Conservation (phyloP, 2,797 vertebrate species). For the Manis javanica region DNA sequence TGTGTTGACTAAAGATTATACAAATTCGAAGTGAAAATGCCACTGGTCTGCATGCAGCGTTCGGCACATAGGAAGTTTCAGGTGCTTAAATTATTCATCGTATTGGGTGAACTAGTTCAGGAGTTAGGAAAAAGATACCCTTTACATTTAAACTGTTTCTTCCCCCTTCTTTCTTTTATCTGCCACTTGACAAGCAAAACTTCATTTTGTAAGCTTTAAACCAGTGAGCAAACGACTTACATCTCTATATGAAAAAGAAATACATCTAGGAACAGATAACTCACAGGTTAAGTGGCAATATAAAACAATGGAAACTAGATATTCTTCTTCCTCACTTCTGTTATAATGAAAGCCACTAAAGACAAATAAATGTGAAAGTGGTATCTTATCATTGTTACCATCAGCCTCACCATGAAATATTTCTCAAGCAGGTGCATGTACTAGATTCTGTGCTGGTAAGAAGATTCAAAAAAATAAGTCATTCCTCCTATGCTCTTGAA, state of each 20-base stretch:
- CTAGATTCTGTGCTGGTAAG: background rate
- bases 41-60: slow-evolving; percentile 92
- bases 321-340: background rate
- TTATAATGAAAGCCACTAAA: slow-evolving; percentile 10
- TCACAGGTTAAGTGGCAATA: background rate
- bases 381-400: background rate
- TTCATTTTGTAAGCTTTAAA: slow-evolving; percentile 77
- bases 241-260: background rate
- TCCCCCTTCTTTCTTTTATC: slow-evolving; percentile 81
- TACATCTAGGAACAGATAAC: background rate
- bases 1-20: slow-evolving; percentile 97
- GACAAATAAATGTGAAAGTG: background rate
- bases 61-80: slow-evolving; percentile 92
- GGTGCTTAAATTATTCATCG: slow-evolving; percentile 96
- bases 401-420: background rate
- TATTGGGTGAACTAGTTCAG: slow-evolving; percentile 92
- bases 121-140: slow-evolving; percentile 86
- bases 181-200: slow-evolving; percentile 84
- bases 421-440: background rate
- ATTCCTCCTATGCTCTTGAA: background rate
- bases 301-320: slow-evolving; percentile 16
- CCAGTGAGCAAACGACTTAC: slow-evolving; percentile 48
- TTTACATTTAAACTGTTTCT: slow-evolving; percentile 86
- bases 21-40: slow-evolving; percentile 99
- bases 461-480: background rate